These are phyloP conservation scores for Daboia siamensis DNA, from an alignment of 2,113 vertebrate species.

Conservation along the genomic window DNA sequence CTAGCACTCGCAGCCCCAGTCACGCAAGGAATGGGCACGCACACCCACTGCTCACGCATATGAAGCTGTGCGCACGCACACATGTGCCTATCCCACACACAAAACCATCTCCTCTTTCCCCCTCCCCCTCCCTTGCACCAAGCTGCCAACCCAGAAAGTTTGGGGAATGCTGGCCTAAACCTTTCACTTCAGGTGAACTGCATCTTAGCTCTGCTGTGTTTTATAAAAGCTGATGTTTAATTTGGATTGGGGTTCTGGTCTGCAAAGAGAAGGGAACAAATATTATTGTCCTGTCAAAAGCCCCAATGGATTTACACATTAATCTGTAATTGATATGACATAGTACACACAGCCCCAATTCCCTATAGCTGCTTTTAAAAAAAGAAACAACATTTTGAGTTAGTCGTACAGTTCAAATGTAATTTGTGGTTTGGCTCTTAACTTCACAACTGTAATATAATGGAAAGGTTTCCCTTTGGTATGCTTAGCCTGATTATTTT, in stretches of 20 bases:
- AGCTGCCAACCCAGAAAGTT: too few species aligned
- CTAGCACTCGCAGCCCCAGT: too few species aligned
- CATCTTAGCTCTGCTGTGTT: neutral
- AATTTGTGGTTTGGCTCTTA: neutral
- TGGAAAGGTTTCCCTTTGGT: fast-evolving
- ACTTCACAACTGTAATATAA: neutral
- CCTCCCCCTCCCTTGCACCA: too few species aligned
- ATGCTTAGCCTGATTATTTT: neutral
- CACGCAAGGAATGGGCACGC: too few species aligned
- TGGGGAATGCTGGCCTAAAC: neutral
- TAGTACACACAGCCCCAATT: neutral
- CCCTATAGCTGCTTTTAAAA: neutral
- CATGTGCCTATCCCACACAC: too few species aligned
- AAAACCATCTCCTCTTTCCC: too few species aligned
- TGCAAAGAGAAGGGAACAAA: neutral
- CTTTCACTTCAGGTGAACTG: neutral
- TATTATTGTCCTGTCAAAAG: neutral
- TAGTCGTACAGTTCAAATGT: neutral
- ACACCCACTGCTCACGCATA: too few species aligned
- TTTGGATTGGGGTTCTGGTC: neutral
- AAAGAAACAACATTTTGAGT: neutral
- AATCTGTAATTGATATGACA: neutral
- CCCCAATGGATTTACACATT: neutral
- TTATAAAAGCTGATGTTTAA: neutral
- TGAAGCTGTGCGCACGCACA: too few species aligned